Percentiles rank a stretch among this genome's conserved stretches.
These are phyloP conservation scores for Ariolimax columbianus DNA, from an alignment of 2,888 invertebrate genomes.

Conservation along the genomic window DNA sequence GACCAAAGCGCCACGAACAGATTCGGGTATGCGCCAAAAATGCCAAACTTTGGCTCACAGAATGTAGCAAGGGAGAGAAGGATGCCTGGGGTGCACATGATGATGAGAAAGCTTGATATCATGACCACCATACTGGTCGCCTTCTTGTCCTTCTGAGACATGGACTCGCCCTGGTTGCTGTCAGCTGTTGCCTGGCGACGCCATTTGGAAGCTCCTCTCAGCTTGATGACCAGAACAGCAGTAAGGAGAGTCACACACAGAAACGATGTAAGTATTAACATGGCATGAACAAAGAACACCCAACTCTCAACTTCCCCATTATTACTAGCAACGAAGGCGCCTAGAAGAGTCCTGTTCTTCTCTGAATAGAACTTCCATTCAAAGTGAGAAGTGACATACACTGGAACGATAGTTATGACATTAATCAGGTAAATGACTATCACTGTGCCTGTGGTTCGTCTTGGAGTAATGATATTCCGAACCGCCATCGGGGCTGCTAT, in stretches of 20 bases:
- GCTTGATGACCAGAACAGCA: neutral
- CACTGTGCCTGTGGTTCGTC: neutral
- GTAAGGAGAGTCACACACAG: neutral
- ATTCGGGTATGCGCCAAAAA: neutral
- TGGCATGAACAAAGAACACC: neutral
- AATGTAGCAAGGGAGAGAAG: neutral
- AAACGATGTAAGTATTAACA: neutral
- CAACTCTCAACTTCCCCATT: neutral
- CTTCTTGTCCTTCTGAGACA: neutral
- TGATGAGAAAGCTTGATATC: neutral
- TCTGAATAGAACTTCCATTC: conserved; percentile 1
- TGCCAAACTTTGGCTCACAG: neutral
- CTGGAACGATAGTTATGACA: neutral
- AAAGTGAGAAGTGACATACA: neutral
- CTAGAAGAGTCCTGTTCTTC: neutral
- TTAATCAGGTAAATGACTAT: neutral
- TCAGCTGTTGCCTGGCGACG: neutral
- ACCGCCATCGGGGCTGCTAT: neutral
- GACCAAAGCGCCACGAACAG: neutral
- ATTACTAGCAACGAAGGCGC: neutral
- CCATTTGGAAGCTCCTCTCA: neutral
- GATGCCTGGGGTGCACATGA: neutral
- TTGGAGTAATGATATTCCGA: neutral
- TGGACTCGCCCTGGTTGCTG: neutral
- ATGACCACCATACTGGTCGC: too few relatives aligned